phyloP scores from a whole-genome alignment of 2,888 invertebrate genomes.

The Ectemnius continuus region DNA sequence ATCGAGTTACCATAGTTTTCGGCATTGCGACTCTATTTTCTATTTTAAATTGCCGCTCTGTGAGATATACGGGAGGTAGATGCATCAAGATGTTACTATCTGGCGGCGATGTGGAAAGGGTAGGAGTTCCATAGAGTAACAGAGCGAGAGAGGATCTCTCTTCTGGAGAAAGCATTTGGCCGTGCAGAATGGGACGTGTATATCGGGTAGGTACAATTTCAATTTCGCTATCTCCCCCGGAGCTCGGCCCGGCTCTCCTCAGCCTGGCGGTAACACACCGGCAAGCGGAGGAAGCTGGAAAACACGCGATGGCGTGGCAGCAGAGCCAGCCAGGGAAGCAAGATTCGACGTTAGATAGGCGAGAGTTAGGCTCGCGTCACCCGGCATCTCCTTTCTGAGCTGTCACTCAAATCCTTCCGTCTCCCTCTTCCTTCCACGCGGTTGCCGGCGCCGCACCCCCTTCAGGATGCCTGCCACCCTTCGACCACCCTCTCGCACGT shows the following conservation, averaged over 20 bases:
- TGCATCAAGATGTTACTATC: too few relatives aligned
- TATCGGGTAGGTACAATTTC: conserved; percentile 69
- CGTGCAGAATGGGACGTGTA: conserved; percentile 48
- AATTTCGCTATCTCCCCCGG: conserved; percentile 72
- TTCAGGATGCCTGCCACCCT: conserved; percentile 48
- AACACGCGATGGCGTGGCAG: conserved; percentile 20
- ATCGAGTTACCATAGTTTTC: too few relatives aligned
- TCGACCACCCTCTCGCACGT: conserved; percentile 55
- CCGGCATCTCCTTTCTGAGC: conserved; percentile 71
- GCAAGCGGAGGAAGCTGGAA: conserved; percentile 23
- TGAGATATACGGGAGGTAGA: too few relatives aligned
- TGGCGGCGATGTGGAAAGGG: too few relatives aligned
- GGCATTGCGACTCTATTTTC: too few relatives aligned
- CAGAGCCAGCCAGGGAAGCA: conserved; percentile 41
- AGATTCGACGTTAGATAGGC: conserved; percentile 69
- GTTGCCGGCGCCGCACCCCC: conserved; percentile 40
- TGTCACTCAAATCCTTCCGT: conserved; percentile 74
- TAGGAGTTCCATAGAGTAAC: too few relatives aligned
- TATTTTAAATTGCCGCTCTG: too few relatives aligned
- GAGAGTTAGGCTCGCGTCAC: conserved; percentile 64
- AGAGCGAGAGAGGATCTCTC: neutral
- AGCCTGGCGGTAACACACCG: conserved; percentile 18
- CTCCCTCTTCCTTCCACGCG: conserved; percentile 32
- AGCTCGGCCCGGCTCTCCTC: neutral
- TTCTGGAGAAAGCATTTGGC: conserved; percentile 43